Evolutionary conservation across 2,113 vertebrate species (phyloP), one percentile per base, ranked within the genome.

Genomic region (Mesembrinibis cayennensis): DNA sequence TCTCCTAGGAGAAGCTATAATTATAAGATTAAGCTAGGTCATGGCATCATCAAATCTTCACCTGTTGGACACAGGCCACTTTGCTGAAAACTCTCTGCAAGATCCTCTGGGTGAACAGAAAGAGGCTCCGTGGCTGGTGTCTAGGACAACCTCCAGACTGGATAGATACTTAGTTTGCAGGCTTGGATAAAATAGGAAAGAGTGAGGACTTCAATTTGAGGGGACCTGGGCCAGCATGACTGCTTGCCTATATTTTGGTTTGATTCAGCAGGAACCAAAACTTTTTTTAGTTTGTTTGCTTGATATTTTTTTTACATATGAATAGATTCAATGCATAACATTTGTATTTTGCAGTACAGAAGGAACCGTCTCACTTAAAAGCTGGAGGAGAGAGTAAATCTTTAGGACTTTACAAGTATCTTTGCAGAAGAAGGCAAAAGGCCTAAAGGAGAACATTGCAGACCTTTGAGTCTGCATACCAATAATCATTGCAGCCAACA

Each of bases 301-400:
- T 83, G n/a, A 10, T 52, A 8, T 9, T 32, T 29, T 50, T 77
- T 77, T 63, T 27, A 11, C 7, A 16, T 23, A 27, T 32, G 45
- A 22, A 7, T 26, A 77, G 25, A 36, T 29, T 69, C 0, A 13
- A 45, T 42, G 13, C 0, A 4, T 53, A 47, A 18, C 4, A 25
- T 55, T 62, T 78, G 8, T 23, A 53, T 49, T 92, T 61, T 34
- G 45, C 61, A 40, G 27, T 40, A 49, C 36, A 29, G 55, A 71
- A 87, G 32, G 27, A 77, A 20, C 16, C 62, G 25, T 77, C 38
- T 76, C 58, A 52, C 38, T 58, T 80, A 70, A 65, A 12, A 78
- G 44, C 40, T 87, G 65, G 29, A 55, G 49, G 20, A 87, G 36
- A 50, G 53, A 84, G 13, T 29, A 93, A 93, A 78, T 73, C 40